Percentiles rank a stretch among this genome's conserved stretches.
Evolutionary conservation across 1,140 invertebrate species (phyloP).

Genomic region (Anastrepha obliqua): DNA sequence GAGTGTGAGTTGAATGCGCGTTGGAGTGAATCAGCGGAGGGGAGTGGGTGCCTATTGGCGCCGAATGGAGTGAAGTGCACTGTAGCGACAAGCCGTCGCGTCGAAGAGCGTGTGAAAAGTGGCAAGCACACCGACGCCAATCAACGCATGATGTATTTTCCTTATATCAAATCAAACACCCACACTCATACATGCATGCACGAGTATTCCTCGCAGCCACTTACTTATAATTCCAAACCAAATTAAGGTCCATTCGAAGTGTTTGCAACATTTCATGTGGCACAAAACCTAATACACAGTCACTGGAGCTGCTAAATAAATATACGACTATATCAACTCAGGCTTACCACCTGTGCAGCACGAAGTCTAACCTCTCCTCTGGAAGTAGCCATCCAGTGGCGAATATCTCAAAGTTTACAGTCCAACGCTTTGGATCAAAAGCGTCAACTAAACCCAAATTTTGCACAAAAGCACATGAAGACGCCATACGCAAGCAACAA

Average conservation of each 20-base stretch:
- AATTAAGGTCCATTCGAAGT: not conserved
- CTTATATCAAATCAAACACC: not conserved
- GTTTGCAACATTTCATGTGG: not conserved
- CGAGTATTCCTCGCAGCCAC: not conserved
- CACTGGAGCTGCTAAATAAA: not conserved
- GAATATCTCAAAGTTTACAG: constrained; percentile 67
- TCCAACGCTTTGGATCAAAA: constrained; percentile 65
- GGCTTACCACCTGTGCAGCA: not conserved
- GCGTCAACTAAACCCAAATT: constrained; percentile 20
- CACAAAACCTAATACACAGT: not conserved
- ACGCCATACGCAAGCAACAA: not conserved
- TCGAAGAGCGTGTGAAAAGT: not conserved
- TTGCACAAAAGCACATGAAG: constrained; percentile 34
- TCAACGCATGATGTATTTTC: too few relatives aligned
- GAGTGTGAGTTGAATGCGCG: not conserved
- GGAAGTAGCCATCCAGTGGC: not conserved
- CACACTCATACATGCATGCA: not conserved
- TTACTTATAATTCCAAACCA: not conserved
- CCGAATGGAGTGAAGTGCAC: not conserved
- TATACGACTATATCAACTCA: not conserved
- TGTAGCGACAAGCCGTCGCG: not conserved
- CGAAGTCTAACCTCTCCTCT: not conserved
- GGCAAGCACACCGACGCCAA: too few relatives aligned
- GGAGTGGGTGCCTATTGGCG: not conserved
- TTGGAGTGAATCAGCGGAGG: too few relatives aligned